Base-by-base conservation (phyloP, 2,888 invertebrate genomes). In the Eumerus sabulonum region DNA sequence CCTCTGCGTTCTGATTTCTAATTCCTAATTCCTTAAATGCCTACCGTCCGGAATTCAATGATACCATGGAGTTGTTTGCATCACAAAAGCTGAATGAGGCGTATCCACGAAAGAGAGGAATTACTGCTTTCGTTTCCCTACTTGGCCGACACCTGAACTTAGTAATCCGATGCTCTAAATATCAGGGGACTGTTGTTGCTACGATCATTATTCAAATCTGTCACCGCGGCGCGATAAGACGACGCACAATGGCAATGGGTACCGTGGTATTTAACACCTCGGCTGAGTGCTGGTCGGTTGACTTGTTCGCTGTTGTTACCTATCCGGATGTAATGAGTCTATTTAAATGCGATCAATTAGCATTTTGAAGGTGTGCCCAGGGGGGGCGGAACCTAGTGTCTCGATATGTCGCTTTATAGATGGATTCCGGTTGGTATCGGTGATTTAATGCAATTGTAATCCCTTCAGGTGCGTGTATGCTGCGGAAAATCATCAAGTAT, bases 331-430 rank as follows among this genome's bases (percentile, higher is more conserved):
- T 54, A 60, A 54, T 72, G 68, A 71, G 50, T 60, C 66, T 16
- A 60, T 57, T 72, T 51, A 56, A 66, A 66, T 67, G 56, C 76
- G 66, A 72, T 72, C 76, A 67, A 77, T 77, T 66, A 66, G 50
- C 67, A 66, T 77, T 67, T 67, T 13, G 56, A 38, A 57, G 66
- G 76, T 72, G 76, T 47, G 66, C 48, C 60, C 57, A 71, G 66
- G 60, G 60, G 64, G 70, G 7, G 7, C 7, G 27, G 7, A 27
- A 66, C 63, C 45, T 57, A 45, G 51, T 66, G 56, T 51, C 66
- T 51, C 66, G 50, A 66, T 72, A 72, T 77, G 50, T 66, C 66
- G 51, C 50, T 66, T 18, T 14, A 18, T 35, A 72, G 54, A 72
- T 45, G 59, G 40, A 60, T 72, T 57, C 66, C 53, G 51, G 60